These are phyloP conservation scores for Naja naja DNA, from an alignment of 2,113 vertebrate species.

Conservation along the genomic window DNA sequence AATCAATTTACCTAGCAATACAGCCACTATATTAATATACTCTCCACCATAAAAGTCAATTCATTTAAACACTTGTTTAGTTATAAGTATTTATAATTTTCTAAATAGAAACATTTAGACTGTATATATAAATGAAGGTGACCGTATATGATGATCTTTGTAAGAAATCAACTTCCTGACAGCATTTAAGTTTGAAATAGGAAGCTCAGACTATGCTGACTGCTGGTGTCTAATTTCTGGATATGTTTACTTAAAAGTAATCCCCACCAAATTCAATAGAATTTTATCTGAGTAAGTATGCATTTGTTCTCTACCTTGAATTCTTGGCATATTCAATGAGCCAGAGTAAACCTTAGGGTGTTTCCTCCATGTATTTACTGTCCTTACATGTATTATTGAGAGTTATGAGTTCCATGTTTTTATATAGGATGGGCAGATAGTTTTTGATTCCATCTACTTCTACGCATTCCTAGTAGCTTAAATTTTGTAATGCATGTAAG, in stretches of 20 bases:
- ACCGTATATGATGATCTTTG: not conserved
- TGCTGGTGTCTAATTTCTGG: not conserved
- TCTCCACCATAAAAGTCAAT: not conserved
- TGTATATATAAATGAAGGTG: not conserved
- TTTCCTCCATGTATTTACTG: not conserved
- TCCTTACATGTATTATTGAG: fast-evolving
- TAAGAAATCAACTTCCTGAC: not conserved
- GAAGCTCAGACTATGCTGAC: not conserved
- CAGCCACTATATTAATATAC: not conserved
- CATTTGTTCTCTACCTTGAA: not conserved
- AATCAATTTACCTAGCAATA: not conserved
- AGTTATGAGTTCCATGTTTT: slow-evolving; percentile 26
- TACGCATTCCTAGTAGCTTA: slow-evolving; percentile 19
- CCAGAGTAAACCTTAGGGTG: not conserved
- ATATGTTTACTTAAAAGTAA: not conserved
- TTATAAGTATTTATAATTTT: not conserved
- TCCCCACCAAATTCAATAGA: not conserved
- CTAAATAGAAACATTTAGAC: not conserved
- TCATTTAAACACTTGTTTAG: not conserved
- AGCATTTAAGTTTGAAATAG: not conserved
- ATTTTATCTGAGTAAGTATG: not conserved
- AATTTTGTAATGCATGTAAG: slow-evolving; percentile 27
- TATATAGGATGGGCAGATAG: slow-evolving; percentile 17
- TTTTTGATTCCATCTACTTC: slow-evolving; percentile 9
- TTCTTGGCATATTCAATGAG: not conserved